phyloP scores from a whole-genome alignment of 53 echinoderm and acorn worm species.

The Holothuria scabra region DNA sequence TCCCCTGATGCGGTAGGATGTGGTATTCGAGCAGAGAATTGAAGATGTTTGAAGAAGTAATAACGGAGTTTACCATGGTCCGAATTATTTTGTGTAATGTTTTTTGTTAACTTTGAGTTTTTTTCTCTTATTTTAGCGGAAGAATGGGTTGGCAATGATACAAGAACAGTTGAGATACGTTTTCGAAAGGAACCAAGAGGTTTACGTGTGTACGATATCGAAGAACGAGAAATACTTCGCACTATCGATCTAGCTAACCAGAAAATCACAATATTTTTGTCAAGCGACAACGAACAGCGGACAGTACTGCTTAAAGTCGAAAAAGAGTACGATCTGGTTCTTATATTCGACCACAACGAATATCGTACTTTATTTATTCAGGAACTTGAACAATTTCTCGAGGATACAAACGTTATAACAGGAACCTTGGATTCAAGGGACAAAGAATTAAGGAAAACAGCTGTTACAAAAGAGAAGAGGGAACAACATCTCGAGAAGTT shows the following conservation, averaged over 20 bases:
- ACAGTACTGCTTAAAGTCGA: conserved; percentile 61
- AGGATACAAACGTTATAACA: conserved; percentile 29
- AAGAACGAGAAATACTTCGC: conserved; percentile 18
- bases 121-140: conserved; percentile 51
- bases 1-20: too few relatives aligned
- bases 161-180: conserved; percentile 42
- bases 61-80: too few relatives aligned
- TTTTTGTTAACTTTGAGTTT: too few relatives aligned
- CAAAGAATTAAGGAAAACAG: conserved; percentile 61
- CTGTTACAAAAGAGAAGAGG: conserved; percentile 60
- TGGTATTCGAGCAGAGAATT: too few relatives aligned
- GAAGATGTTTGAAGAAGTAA: too few relatives aligned
- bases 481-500: conserved; percentile 64
- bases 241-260: conserved; percentile 55
- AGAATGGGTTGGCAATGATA: conserved; percentile 59
- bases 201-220: conserved; percentile 18
- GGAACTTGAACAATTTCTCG: conserved; percentile 52
- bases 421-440: conserved; percentile 55
- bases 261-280: conserved; percentile 56
- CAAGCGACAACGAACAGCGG: conserved; percentile 47
- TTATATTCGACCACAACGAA: conserved; percentile 60
- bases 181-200: conserved; percentile 43
- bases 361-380: conserved; percentile 50
- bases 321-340: conserved; percentile 68
- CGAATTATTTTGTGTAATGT: too few relatives aligned